Percentiles rank a stretch among this genome's conserved stretches.
phyloP scores from a whole-genome alignment of 2,888 invertebrate species.

The Neria commutata region DNA sequence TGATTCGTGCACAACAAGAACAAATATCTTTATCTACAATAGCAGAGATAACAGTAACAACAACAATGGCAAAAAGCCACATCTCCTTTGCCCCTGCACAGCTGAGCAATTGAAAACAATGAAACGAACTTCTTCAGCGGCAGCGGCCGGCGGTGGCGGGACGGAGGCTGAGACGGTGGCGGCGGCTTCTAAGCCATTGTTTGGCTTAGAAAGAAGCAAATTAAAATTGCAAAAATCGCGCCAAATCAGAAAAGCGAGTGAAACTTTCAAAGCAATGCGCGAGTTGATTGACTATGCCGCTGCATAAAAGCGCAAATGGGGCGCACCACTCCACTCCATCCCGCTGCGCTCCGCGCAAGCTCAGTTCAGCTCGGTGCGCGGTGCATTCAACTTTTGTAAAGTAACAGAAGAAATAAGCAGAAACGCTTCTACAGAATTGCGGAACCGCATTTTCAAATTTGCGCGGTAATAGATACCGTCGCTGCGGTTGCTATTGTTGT shows the following conservation, averaged over 20 bases:
- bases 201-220: not conserved
- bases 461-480: not conserved
- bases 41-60: not conserved
- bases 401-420: too few species aligned
- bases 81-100: too few species aligned
- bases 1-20: not conserved
- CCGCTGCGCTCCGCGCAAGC: too few species aligned
- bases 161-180: too few species aligned
- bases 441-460: not conserved
- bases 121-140: not conserved
- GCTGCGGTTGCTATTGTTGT: not conserved
- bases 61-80: too few species aligned
- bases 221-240: not conserved
- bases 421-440: not conserved
- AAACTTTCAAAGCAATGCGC: too few species aligned
- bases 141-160: too few species aligned
- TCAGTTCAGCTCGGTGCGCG: not conserved
- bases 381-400: slow-evolving; percentile 1
- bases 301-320: too few species aligned
- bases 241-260: too few species aligned
- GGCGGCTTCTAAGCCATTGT: not conserved
- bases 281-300: too few species aligned
- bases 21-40: not conserved
- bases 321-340: too few species aligned
- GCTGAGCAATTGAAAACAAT: not conserved